Percentiles rank a stretch among this genome's conserved stretches.
Evolutionary conservation across 2,888 invertebrate species (phyloP).

Genomic region (Drosophila helvetica): DNA sequence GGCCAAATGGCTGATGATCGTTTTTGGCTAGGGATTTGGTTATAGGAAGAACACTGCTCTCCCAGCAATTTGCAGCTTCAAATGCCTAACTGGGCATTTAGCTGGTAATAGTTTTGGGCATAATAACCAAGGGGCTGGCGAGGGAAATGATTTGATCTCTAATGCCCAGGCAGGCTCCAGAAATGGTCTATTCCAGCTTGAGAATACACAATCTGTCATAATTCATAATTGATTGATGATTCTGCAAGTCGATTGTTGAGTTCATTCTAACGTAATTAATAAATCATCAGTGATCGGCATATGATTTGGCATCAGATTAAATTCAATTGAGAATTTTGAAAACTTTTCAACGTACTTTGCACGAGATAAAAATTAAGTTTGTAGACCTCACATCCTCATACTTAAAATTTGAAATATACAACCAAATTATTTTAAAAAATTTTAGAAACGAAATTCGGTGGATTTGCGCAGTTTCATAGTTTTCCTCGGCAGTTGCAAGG

Average conservation of each 20-base stretch:
- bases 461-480: no score
- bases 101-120: constrained; percentile 38
- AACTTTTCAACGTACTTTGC: no score
- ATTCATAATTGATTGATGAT: constrained; percentile 42
- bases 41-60: constrained; percentile 15
- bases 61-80: constrained; percentile 35
- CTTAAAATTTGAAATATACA: no score
- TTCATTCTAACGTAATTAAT: constrained; percentile 32
- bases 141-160: constrained; percentile 34
- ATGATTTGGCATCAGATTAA: no score
- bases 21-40: constrained; percentile 32
- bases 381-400: no score
- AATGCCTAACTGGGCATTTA: constrained; percentile 38
- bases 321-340: no score
- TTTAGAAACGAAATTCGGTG: no score
- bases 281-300: constrained; percentile 22
- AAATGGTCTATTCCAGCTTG: constrained; percentile 8
- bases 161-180: constrained; percentile 25
- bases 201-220: constrained; percentile 12
- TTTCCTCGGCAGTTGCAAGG: no score
- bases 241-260: constrained; percentile 2
- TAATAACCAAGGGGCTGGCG: constrained; percentile 31
- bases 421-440: no score
- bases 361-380: no score
- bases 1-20: constrained; percentile 51